Percentiles rank a stretch among this genome's conserved stretches.
These are phyloP conservation scores for Pristionchus fissidentatus DNA, from an alignment of 2,888 invertebrate species.

Conservation along the genomic window DNA sequence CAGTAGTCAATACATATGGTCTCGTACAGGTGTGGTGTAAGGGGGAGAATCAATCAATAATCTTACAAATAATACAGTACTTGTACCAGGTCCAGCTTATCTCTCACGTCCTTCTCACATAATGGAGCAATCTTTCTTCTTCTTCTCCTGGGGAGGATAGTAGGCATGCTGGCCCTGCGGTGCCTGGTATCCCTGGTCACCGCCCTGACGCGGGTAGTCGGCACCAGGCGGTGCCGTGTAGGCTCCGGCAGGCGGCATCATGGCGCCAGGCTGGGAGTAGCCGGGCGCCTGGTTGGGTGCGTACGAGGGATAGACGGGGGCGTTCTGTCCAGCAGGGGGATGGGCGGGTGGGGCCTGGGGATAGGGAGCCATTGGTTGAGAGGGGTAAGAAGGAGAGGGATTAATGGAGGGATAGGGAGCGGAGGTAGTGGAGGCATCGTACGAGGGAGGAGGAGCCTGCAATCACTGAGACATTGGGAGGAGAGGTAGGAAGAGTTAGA, in stretches of 20 bases:
- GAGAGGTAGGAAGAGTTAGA: background rate
- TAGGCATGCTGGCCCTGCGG: slow-evolving; percentile 61
- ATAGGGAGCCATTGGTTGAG: slow-evolving; percentile 48
- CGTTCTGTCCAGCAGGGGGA: slow-evolving; percentile 52
- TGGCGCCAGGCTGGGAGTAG: slow-evolving; percentile 23
- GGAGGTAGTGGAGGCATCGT: slow-evolving; percentile 33
- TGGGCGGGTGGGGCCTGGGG: slow-evolving; percentile 57
- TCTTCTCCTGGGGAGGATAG: slow-evolving; percentile 72
- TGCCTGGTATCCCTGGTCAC: slow-evolving; percentile 42
- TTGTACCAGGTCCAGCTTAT: too few species aligned
- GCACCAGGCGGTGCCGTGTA: slow-evolving; percentile 15
- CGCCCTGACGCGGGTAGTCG: slow-evolving; percentile 47
- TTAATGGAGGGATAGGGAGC: slow-evolving; percentile 31
- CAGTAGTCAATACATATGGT: too few species aligned
- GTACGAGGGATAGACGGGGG: slow-evolving; percentile 63
- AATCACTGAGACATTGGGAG: slow-evolving; percentile 37
- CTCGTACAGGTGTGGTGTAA: too few species aligned
- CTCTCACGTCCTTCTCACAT: slow-evolving; percentile 50
- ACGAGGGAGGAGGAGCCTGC: slow-evolving; percentile 49
- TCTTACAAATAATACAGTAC: too few species aligned
- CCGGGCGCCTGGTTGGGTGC: slow-evolving; percentile 55
- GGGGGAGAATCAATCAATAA: too few species aligned
- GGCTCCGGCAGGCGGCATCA: background rate
- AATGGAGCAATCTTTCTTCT: slow-evolving; percentile 65
- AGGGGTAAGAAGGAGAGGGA: slow-evolving; percentile 51